phyloP scores from a whole-genome alignment of 2,797 vertebrate species.

The Gambusia yucatana region DNA sequence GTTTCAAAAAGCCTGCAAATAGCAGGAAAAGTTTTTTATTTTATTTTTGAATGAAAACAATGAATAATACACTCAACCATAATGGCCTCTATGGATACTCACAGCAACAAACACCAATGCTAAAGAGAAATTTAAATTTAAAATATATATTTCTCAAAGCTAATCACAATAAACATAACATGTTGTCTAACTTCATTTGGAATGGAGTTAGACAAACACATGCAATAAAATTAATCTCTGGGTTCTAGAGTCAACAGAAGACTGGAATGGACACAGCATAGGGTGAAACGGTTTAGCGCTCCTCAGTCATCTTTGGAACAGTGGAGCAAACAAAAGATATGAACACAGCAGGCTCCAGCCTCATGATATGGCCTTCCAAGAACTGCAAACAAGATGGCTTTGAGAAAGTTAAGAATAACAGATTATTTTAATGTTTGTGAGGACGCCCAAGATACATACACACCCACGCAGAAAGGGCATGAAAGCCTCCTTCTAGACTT shows the following conservation, averaged over 20 bases:
- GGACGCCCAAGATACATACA: conserved; percentile 10
- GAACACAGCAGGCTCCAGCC: conserved; percentile 28
- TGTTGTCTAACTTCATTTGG: not conserved
- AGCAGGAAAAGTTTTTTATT: not conserved
- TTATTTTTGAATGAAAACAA: not conserved
- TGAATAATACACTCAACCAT: not conserved
- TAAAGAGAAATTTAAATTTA: not conserved
- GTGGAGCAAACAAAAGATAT: conserved; percentile 31
- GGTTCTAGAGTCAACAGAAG: conserved; percentile 41
- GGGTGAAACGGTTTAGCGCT: conserved; percentile 49
- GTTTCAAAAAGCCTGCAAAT: not conserved
- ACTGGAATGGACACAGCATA: conserved; percentile 64
- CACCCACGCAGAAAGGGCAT: conserved; percentile 11
- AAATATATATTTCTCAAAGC: not conserved
- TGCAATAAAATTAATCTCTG: not conserved
- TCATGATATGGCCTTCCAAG: conserved; percentile 27
- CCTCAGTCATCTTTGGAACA: conserved; percentile 72
- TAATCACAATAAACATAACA: not conserved
- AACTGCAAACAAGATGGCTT: conserved; percentile 36
- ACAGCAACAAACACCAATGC: not conserved
- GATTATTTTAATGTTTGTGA: not conserved
- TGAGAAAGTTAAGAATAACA: conserved; percentile 35
- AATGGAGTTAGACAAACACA: not conserved
- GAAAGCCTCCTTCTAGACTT: conserved; percentile 47
- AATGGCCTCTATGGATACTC: not conserved